Conservation (phyloP, 2,797 vertebrate species). For the Coccyzus lansbergi region DNA sequence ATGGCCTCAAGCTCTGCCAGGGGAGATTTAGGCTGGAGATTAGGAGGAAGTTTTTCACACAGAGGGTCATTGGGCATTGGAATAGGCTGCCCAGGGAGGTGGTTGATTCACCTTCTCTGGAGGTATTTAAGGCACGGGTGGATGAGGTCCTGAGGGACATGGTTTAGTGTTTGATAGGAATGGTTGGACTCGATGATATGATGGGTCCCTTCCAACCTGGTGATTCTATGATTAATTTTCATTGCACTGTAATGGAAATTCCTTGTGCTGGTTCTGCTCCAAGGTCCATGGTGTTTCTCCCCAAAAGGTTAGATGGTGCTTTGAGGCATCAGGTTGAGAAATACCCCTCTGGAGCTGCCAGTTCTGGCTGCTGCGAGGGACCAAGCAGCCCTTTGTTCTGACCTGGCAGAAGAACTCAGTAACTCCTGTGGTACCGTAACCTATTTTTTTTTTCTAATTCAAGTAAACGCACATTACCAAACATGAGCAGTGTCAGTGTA, state of each 20-base stretch:
- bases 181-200: no score
- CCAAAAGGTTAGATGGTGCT: neutral
- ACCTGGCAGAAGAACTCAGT: neutral
- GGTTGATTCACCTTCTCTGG: no score
- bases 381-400: neutral
- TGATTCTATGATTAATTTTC: no score
- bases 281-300: neutral
- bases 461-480: neutral
- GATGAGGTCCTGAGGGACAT: no score
- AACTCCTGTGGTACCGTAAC: neutral
- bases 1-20: no score
- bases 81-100: no score
- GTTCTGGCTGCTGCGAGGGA: neutral
- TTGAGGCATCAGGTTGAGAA: neutral
- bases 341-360: neutral
- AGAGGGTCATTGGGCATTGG: no score
- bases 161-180: no score
- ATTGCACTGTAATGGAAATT: neutral
- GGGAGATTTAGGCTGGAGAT: no score
- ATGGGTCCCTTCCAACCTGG: no score
- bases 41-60: no score
- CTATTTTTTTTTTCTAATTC: rapidly evolving
- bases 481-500: neutral
- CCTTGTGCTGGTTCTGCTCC: neutral
- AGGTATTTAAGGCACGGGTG: no score